These are phyloP conservation scores for Caprella mutica DNA, from an alignment of 2,888 invertebrate genomes.

Conservation along the genomic window DNA sequence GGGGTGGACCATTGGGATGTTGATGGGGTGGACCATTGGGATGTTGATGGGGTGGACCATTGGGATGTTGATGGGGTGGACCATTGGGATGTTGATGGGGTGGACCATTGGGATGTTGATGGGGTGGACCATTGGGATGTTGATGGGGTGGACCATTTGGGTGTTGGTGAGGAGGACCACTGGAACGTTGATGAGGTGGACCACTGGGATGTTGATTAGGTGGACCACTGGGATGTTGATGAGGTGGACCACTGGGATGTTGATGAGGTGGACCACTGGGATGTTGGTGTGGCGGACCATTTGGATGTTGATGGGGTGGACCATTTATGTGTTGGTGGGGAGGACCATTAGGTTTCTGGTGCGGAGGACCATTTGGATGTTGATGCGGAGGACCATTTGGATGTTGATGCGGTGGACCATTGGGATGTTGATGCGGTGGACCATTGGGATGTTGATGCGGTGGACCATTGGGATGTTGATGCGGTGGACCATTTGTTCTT, in stretches of 20 bases:
- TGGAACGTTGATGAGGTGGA: neutral
- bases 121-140: neutral
- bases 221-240: neutral
- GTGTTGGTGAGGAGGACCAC: neutral
- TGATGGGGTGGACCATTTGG: neutral
- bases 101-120: neutral
- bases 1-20: no score
- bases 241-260: neutral
- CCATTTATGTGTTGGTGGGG: neutral
- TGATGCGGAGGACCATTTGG: constrained; percentile 5
- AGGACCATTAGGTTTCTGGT: neutral
- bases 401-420: neutral
- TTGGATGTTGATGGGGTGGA: neutral
- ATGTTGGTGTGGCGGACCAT: neutral
- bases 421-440: neutral
- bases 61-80: no score
- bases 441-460: neutral
- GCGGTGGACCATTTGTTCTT: no score
- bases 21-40: no score
- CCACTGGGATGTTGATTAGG: neutral
- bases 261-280: neutral
- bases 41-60: no score
- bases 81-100: no score
- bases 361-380: neutral
- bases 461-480: neutral